Conservation (phyloP, 2,888 invertebrate species). For the Caenorhabditis angaria region DNA sequence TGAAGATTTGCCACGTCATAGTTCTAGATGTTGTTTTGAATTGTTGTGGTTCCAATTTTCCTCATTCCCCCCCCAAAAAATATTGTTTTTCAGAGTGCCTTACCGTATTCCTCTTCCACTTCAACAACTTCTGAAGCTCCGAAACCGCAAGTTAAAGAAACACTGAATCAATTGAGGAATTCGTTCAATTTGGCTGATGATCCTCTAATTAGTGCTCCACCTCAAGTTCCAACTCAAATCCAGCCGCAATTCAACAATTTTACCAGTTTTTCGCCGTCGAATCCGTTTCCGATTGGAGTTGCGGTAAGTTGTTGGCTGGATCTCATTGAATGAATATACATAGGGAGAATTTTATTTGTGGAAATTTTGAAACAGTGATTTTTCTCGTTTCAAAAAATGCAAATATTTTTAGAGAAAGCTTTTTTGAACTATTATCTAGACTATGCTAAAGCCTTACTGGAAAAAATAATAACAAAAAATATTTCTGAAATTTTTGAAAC, state of each 20-base stretch:
- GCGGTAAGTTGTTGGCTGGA: slow-evolving; percentile 15
- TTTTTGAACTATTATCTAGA: too few species aligned
- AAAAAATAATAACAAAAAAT: too few species aligned
- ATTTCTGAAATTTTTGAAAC: neutral
- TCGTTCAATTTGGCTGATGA: slow-evolving; percentile 59
- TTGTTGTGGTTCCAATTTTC: neutral
- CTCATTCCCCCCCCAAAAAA: slow-evolving; percentile 8
- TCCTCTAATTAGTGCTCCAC: neutral
- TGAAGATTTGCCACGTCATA: neutral
- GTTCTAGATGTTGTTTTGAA: neutral
- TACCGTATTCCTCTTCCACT: slow-evolving; percentile 47
- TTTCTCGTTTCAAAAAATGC: slow-evolving; percentile 6
- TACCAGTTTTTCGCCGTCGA: slow-evolving; percentile 25
- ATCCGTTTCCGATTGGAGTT: slow-evolving; percentile 27
- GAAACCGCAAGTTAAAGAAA: slow-evolving; percentile 45
- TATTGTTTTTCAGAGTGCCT: slow-evolving; percentile 48
- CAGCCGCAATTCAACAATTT: slow-evolving; percentile 22
- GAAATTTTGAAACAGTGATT: too few species aligned
- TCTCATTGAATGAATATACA: too few species aligned
- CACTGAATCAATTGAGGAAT: slow-evolving; percentile 64
- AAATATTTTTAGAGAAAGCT: neutral
- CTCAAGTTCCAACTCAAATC: neutral
- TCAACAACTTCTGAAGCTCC: slow-evolving; percentile 17
- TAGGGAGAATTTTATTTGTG: too few species aligned
- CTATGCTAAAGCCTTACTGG: too few species aligned